Conservation (phyloP, 2,113 vertebrate genomes). For the Murina feae region DNA sequence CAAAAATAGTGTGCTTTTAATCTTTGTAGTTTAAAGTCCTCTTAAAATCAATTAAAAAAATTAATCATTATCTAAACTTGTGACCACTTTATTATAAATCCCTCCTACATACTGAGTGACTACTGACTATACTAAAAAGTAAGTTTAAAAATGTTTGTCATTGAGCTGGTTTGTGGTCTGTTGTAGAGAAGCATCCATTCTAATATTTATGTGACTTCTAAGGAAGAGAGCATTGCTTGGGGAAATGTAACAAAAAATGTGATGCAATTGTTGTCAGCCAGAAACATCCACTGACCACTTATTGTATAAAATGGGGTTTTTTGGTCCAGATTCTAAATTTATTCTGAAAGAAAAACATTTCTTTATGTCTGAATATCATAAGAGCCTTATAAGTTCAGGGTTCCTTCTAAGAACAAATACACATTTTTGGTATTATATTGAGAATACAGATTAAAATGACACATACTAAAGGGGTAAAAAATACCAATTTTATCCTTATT, state of each 20-base stretch:
- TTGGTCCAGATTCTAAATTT: neutral
- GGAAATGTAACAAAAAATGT: constrained; percentile 18
- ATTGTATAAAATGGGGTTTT: neutral
- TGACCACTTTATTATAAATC: neutral
- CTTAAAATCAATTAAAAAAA: constrained; percentile 2
- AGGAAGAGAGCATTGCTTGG: neutral
- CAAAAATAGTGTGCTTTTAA: neutral
- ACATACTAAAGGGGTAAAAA: neutral
- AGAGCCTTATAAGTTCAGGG: neutral
- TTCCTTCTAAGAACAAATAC: constrained; percentile 30
- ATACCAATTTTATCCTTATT: constrained; percentile 21
- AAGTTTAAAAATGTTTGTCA: constrained; percentile 8
- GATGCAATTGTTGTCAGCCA: neutral
- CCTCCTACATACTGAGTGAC: neutral
- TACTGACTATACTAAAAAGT: neutral
- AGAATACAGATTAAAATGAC: constrained; percentile 1
- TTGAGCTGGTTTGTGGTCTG: neutral
- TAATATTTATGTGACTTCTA: neutral
- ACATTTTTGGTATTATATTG: neutral
- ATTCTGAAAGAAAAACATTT: constrained; percentile 42
- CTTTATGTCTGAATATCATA: neutral
- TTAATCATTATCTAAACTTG: constrained; percentile 19
- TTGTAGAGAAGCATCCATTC: neutral
- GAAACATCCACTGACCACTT: neutral
- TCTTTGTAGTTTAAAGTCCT: neutral